Conservation (phyloP, 1,140 invertebrate species). For the Drosophila nebulosa region DNA sequence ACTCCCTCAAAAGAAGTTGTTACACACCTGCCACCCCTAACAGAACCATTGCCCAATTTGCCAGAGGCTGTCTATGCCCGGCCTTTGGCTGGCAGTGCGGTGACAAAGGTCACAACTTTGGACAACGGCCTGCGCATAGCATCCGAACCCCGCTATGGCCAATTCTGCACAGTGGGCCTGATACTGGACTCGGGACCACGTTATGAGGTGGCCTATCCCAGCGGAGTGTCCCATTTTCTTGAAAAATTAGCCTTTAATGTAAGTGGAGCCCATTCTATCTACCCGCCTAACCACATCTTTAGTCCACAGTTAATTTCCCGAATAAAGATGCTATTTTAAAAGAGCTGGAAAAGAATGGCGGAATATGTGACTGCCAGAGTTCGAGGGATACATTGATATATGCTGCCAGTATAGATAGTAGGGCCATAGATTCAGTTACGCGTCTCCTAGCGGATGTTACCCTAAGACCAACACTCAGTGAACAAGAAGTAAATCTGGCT, state of each 20-base stretch:
- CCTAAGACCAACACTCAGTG: slow-evolving; percentile 89
- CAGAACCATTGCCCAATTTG: slow-evolving; percentile 88
- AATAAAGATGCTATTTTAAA: slow-evolving; percentile 93
- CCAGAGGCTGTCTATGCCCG: slow-evolving; percentile 89
- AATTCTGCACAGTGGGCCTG: slow-evolving; percentile 98
- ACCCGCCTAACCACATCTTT: too few species aligned
- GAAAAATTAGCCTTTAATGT: slow-evolving; percentile 98
- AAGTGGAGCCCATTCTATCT: too few species aligned
- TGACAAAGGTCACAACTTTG: slow-evolving; percentile 91
- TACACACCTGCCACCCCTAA: slow-evolving; percentile 88
- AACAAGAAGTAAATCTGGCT: slow-evolving; percentile 90
- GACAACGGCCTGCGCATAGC: slow-evolving; percentile 95
- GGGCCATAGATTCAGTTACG: slow-evolving; percentile 91
- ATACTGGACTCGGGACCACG: slow-evolving; percentile 97
- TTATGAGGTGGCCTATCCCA: slow-evolving; percentile 97
- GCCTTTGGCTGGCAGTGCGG: slow-evolving; percentile 86
- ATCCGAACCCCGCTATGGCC: slow-evolving; percentile 97
- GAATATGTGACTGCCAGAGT: slow-evolving; percentile 98
- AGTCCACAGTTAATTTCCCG: slow-evolving; percentile 91
- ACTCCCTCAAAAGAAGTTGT: slow-evolving; percentile 82
- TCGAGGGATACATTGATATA: slow-evolving; percentile 98
- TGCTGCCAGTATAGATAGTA: slow-evolving; percentile 94
- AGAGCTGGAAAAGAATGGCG: slow-evolving; percentile 95
- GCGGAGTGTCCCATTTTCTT: slow-evolving; percentile 98
- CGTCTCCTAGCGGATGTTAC: slow-evolving; percentile 95